Percentiles rank a stretch among this genome's conserved stretches.
Evolutionary conservation across 2,113 vertebrate species (phyloP).

Genomic region (Empidonax traillii): DNA sequence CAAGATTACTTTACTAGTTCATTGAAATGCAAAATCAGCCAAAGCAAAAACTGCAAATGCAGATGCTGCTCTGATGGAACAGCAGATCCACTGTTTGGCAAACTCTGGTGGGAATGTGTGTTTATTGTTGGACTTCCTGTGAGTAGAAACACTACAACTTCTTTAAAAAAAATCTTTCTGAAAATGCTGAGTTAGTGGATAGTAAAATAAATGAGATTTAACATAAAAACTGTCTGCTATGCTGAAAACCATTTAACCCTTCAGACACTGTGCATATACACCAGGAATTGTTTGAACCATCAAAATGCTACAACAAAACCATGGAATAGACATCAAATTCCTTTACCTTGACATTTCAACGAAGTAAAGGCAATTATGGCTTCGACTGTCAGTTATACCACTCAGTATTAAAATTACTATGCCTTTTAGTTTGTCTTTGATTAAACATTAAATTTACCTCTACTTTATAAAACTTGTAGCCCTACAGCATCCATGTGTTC

Average conservation of each 20-base stretch:
- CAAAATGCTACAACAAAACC: constrained; percentile 4
- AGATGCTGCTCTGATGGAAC: not conserved
- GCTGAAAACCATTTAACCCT: constrained; percentile 26
- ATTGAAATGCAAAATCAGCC: not conserved
- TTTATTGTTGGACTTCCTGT: not conserved
- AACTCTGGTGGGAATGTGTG: not conserved
- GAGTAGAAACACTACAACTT: not conserved
- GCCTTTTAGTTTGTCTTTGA: constrained; percentile 74
- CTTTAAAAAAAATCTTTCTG: not conserved
- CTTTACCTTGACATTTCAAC: constrained; percentile 65
- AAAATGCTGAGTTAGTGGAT: not conserved
- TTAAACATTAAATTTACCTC: constrained; percentile 74
- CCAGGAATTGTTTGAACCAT: constrained; percentile 41
- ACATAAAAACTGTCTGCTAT: not conserved
- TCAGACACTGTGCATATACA: not conserved
- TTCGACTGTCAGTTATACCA: not conserved
- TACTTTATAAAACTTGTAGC: constrained; percentile 57
- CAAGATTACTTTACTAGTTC: not conserved
- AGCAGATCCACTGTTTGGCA: not conserved
- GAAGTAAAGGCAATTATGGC: not conserved
- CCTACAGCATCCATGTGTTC: constrained; percentile 56
- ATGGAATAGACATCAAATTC: constrained; percentile 45
- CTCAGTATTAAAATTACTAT: constrained; percentile 46
- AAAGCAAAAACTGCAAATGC: not conserved
- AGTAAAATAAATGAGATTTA: constrained; percentile 23